A percentile compares a stretch with the other conserved stretches of the same genome.
These are phyloP conservation scores for Caranx melampygus DNA, from an alignment of 2,113 vertebrate genomes.

Conservation along the genomic window DNA sequence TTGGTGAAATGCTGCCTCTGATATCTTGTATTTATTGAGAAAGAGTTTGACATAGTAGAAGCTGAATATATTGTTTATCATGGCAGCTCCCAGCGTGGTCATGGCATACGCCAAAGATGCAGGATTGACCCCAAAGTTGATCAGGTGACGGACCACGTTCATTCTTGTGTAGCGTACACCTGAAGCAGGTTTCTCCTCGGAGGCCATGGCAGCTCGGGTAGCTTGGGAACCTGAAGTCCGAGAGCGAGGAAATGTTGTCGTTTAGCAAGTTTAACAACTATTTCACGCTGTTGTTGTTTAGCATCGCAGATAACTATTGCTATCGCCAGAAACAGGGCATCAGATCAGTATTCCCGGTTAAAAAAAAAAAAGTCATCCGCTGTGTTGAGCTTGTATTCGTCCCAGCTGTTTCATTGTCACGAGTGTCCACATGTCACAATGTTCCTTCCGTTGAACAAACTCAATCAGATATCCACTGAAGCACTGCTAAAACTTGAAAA, in stretches of 20 bases:
- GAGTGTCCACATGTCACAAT: not conserved
- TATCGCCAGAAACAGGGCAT: not conserved
- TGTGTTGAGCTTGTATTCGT: not conserved
- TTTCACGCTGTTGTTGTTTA: not conserved
- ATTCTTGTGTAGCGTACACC: not conserved
- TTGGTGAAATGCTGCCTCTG: slow-evolving; percentile 89
- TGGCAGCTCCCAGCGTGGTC: slow-evolving; percentile 89
- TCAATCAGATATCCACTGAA: not conserved
- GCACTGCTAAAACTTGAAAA: fast-evolving
- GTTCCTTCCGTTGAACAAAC: not conserved
- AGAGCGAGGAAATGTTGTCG: not conserved
- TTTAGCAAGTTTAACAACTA: not conserved
- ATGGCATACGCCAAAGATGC: slow-evolving; percentile 88
- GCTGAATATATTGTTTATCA: slow-evolving; percentile 93
- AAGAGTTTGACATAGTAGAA: slow-evolving; percentile 96
- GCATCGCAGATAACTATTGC: slow-evolving; percentile 8
- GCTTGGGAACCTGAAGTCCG: not conserved
- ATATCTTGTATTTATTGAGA: slow-evolving; percentile 88
- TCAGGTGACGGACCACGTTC: slow-evolving; percentile 68
- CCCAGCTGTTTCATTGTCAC: not conserved
- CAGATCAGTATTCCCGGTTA: not conserved
- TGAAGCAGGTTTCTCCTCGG: slow-evolving; percentile 29
- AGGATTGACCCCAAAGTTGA: slow-evolving; percentile 74
- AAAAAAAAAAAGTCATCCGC: not conserved
- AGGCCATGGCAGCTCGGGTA: slow-evolving; percentile 6